Conservation (phyloP, 2,888 invertebrate genomes). For the Embidobia sp. region DNA sequence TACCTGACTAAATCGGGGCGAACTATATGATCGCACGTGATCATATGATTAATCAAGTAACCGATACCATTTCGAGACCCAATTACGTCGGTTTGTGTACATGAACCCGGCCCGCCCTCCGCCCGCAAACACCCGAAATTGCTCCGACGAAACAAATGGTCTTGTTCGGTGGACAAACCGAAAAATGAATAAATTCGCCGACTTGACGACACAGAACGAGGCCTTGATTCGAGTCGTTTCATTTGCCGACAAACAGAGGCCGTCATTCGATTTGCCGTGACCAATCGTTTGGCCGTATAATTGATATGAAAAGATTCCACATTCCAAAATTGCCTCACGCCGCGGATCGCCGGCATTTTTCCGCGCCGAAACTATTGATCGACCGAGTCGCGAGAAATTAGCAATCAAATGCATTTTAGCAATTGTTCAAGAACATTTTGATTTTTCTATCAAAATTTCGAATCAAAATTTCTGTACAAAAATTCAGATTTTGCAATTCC, state of each 20-base stretch:
- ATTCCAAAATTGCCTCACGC: conserved; percentile 33
- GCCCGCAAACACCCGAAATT: too few species aligned
- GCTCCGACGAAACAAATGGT: too few species aligned
- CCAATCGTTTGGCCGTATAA: conserved; percentile 19
- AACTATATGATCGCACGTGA: conserved; percentile 25
- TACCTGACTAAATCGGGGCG: conserved; percentile 8
- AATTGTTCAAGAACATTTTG: conserved; percentile 44
- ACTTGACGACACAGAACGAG: too few species aligned
- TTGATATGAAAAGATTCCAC: conserved; percentile 54
- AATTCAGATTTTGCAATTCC: too few species aligned
- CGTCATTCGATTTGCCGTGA: conserved; percentile 32
- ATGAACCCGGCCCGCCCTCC: neutral
- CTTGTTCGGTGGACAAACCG: too few species aligned
- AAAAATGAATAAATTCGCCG: neutral
- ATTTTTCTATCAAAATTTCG: too few species aligned
- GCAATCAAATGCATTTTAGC: conserved; percentile 55
- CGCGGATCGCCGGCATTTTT: conserved; percentile 42
- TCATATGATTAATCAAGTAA: conserved; percentile 35
- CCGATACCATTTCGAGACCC: conserved; percentile 20
- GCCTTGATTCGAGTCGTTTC: too few species aligned
- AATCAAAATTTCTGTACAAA: too few species aligned
- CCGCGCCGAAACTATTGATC: conserved; percentile 50
- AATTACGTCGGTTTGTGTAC: conserved; percentile 10
- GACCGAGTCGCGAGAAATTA: conserved; percentile 50
- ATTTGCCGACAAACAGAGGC: conserved; percentile 12